phyloP scores from a whole-genome alignment of 2,113 vertebrate species.

The Prunella fulvescens region DNA sequence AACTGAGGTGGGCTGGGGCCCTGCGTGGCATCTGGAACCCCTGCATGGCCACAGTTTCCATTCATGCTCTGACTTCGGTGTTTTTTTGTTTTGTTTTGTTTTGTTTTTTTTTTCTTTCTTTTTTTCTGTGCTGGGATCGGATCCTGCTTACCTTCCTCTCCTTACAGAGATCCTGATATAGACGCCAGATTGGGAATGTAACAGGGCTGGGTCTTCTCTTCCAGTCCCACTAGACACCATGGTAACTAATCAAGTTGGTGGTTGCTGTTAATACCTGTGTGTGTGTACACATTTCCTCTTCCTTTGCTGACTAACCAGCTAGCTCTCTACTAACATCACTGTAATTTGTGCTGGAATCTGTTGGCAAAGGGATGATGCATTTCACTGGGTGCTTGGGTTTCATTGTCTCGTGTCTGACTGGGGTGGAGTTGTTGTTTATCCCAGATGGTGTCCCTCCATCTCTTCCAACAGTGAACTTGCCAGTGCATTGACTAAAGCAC shows the following conservation, averaged over 20 bases:
- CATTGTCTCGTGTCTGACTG: constrained; percentile 48
- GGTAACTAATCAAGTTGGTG: constrained; percentile 76
- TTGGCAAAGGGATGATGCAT: constrained; percentile 57
- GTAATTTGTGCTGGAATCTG: constrained; percentile 45
- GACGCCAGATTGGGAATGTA: constrained; percentile 71
- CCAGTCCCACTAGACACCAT: constrained; percentile 74
- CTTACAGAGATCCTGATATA: constrained; percentile 75
- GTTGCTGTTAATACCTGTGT: constrained; percentile 48
- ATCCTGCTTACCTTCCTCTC: constrained; percentile 72
- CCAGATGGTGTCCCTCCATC: constrained; percentile 3
- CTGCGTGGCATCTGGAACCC: not conserved
- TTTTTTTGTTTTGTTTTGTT: not conserved
- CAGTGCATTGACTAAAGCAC: not conserved
- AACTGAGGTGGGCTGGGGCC: constrained; percentile 8
- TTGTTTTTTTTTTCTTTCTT: constrained; percentile 24
- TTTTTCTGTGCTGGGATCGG: constrained; percentile 64
- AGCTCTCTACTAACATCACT: constrained; percentile 39
- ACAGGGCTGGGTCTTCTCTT: constrained; percentile 72
- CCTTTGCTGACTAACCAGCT: constrained; percentile 53
- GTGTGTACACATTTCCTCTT: constrained; percentile 51
- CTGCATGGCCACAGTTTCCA: constrained; percentile 62
- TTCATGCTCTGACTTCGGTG: constrained; percentile 62
- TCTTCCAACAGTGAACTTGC: constrained; percentile 13
- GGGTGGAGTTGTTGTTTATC: constrained; percentile 22
- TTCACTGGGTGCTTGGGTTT: constrained; percentile 56